Conservation (phyloP, 2,797 vertebrate genomes). For the Sus cebifrons region DNA sequence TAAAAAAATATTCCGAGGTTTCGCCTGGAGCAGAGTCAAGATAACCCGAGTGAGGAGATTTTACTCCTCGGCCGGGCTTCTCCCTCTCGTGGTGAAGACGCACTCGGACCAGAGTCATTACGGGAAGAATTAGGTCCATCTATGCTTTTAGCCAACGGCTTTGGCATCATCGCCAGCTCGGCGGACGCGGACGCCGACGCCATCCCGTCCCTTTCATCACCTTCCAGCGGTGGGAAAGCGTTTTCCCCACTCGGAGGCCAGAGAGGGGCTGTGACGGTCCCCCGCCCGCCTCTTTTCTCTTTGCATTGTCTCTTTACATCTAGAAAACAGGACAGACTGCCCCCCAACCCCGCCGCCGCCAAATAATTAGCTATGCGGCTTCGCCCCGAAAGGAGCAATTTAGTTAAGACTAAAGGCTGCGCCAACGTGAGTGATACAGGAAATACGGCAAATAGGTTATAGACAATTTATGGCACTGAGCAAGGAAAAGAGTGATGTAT, state of each 20-base stretch:
- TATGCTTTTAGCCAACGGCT: constrained; percentile 93
- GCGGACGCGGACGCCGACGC: constrained; percentile 91
- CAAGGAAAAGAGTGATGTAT: constrained; percentile 63
- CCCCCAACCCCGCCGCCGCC: not conserved
- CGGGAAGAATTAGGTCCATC: constrained; percentile 93
- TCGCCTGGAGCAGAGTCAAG: constrained; percentile 92
- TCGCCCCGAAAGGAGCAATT: not conserved
- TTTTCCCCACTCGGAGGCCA: constrained; percentile 84
- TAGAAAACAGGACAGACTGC: constrained; percentile 79
- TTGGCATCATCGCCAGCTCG: constrained; percentile 89
- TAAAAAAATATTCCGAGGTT: constrained; percentile 93
- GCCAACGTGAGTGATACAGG: not conserved
- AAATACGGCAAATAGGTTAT: not conserved
- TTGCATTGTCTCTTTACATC: constrained; percentile 73
- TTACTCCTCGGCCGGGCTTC: constrained; percentile 91
- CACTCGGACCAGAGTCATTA: constrained; percentile 92
- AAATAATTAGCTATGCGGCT: constrained; percentile 56
- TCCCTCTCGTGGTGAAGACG: constrained; percentile 92
- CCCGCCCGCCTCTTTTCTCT: not conserved
- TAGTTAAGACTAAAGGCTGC: not conserved
- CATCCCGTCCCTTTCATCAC: constrained; percentile 89
- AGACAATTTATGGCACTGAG: constrained; percentile 46
- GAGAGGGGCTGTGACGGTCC: constrained; percentile 43
- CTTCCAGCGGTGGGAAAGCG: constrained; percentile 84
- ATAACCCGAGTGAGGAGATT: constrained; percentile 91